Evolutionary conservation across 2,113 vertebrate genomes (phyloP).

Genomic region (Crotalus horridus): DNA sequence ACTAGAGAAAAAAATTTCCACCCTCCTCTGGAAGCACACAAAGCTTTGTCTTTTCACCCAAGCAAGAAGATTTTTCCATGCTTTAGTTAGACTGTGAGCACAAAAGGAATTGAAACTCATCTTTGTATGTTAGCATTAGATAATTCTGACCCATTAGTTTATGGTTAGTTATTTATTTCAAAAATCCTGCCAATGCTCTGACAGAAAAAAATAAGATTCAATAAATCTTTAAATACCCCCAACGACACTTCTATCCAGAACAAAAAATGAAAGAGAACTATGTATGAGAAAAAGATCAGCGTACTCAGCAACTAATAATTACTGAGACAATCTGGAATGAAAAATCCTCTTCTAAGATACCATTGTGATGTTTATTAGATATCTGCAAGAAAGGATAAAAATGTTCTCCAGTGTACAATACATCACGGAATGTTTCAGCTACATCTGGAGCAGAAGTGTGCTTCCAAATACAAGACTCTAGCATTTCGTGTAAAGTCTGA

Average conservation of each 20-base stretch:
- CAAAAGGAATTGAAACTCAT: not conserved
- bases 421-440: conserved; percentile 33
- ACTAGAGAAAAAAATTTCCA: not conserved
- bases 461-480: conserved; percentile 10
- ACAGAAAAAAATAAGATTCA: not conserved
- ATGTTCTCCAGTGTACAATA: conserved; percentile 45
- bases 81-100: not conserved
- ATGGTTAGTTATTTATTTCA: not conserved
- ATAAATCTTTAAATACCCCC: not conserved
- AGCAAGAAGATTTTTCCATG: not conserved
- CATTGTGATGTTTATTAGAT: conserved; percentile 24
- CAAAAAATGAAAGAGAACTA: not conserved
- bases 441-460: conserved; percentile 25
- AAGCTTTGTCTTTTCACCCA: not conserved
- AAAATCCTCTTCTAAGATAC: conserved; percentile 6
- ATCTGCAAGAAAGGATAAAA: conserved; percentile 31
- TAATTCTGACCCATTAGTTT: not conserved
- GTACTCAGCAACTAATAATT: not conserved
- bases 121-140: not conserved
- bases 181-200: not conserved
- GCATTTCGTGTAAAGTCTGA: not conserved
- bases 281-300: not conserved
- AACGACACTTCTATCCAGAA: not conserved
- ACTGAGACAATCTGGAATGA: not conserved
- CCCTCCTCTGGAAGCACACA: not conserved